These are phyloP conservation scores for Drosophila carrolli DNA, from an alignment of 1,140 invertebrate species.

Conservation along the genomic window DNA sequence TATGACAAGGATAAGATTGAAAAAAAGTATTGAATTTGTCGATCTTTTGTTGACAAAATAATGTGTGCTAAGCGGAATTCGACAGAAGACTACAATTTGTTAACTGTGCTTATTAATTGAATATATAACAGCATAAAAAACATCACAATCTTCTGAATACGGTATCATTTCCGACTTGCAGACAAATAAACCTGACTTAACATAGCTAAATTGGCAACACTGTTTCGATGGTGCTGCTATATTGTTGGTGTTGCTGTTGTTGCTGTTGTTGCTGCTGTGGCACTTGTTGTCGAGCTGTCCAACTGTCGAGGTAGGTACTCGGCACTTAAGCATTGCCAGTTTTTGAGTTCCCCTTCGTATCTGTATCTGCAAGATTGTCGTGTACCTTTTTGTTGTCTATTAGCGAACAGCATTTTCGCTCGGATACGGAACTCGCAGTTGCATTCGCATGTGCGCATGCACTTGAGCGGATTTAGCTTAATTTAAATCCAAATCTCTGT, in stretches of 20 bases:
- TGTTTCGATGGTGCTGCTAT: constrained; percentile 29
- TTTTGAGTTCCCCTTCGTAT: constrained; percentile 46
- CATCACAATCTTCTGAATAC: too few relatives aligned
- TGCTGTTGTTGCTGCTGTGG: constrained; percentile 29
- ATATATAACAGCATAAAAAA: too few relatives aligned
- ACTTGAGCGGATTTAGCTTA: constrained; percentile 81
- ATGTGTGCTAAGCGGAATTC: too few relatives aligned
- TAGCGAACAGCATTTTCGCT: constrained; percentile 54
- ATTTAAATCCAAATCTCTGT: constrained; percentile 81
- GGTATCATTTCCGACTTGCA: background rate
- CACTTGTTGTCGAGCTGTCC: constrained; percentile 66
- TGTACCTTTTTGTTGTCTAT: constrained; percentile 81
- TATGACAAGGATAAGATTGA: too few relatives aligned
- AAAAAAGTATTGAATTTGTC: too few relatives aligned
- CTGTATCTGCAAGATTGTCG: constrained; percentile 58
- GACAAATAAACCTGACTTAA: background rate
- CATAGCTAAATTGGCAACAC: constrained; percentile 14
- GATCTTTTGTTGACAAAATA: too few relatives aligned
- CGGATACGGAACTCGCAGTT: constrained; percentile 35
- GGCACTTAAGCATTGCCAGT: constrained; percentile 72
- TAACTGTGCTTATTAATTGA: too few relatives aligned
- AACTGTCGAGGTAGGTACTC: constrained; percentile 60
- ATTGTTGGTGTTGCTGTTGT: constrained; percentile 10
- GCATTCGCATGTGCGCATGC: constrained; percentile 28
- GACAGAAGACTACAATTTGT: too few relatives aligned